A percentile compares a stretch with the other conserved stretches of the same genome.
Evolutionary conservation across 2,888 invertebrate species (phyloP).

Genomic region (Caenorhabditis auriculariae): DNA sequence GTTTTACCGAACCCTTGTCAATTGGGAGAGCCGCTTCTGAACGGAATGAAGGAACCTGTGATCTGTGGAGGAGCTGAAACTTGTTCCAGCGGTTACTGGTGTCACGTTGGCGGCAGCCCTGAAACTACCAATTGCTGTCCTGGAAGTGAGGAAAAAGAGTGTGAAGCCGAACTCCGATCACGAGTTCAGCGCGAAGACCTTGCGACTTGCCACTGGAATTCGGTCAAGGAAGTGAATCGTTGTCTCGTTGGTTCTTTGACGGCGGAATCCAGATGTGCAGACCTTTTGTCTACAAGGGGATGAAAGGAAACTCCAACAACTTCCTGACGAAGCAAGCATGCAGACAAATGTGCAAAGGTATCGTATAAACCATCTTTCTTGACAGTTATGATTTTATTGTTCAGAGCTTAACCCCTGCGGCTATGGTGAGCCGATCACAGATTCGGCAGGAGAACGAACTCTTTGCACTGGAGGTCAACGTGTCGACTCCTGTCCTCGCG

Average conservation of each 20-base stretch:
- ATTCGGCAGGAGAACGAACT: conserved; percentile 45
- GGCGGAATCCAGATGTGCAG: conserved; percentile 50
- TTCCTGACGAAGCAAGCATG: conserved; percentile 53
- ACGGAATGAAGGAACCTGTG: conserved; percentile 49
- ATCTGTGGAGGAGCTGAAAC: conserved; percentile 60
- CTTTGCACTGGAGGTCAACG: conserved; percentile 46
- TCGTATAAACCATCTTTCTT: not conserved
- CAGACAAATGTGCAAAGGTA: conserved; percentile 50
- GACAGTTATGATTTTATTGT: conserved; percentile 1
- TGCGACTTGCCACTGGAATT: conserved; percentile 44
- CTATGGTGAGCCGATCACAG: conserved; percentile 48
- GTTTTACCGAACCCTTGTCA: conserved; percentile 58
- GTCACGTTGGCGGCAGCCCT: conserved; percentile 59
- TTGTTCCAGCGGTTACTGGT: conserved; percentile 57
- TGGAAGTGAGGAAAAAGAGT: conserved; percentile 44
- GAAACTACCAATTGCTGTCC: conserved; percentile 63
- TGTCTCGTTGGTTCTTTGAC: conserved; percentile 52
- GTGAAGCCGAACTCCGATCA: not conserved
- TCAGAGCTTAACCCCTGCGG: conserved; percentile 57
- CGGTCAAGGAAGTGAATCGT: conserved; percentile 44
- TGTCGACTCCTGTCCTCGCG: conserved; percentile 33
- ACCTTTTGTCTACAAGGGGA: conserved; percentile 48
- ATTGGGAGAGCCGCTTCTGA: conserved; percentile 58
- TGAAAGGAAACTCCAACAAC: conserved; percentile 56
- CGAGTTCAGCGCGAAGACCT: conserved; percentile 36